Conservation (phyloP, 2,113 vertebrate genomes). For the Sarotherodon lohbergeri region DNA sequence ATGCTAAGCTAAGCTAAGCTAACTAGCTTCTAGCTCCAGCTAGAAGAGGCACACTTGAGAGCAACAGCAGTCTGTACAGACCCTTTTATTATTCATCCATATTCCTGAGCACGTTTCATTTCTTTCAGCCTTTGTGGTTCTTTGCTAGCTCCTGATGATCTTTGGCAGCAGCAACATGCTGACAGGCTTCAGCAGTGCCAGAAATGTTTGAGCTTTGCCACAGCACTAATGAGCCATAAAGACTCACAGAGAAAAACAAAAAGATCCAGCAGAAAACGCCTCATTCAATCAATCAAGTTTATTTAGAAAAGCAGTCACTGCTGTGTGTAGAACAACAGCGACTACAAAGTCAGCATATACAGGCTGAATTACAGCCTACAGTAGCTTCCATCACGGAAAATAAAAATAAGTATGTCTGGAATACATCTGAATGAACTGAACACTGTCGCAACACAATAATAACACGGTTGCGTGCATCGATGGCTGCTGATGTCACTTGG, state of each 20-base stretch:
- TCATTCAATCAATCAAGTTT: conserved; percentile 23
- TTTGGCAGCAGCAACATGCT: neutral
- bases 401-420: neutral
- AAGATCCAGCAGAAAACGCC: neutral
- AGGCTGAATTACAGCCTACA: neutral
- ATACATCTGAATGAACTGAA: neutral
- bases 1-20: neutral
- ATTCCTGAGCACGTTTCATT: neutral
- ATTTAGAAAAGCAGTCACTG: conserved; percentile 15
- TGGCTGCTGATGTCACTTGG: conserved; percentile 31
- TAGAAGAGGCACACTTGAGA: neutral
- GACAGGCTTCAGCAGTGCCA: neutral
- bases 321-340: neutral
- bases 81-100: neutral
- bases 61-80: neutral
- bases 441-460: neutral
- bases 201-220: conserved; percentile 9
- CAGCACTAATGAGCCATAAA: conserved; percentile 27
- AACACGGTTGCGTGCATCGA: neutral
- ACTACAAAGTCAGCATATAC: neutral
- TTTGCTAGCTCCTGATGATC: neutral
- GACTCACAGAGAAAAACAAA: neutral
- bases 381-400: neutral
- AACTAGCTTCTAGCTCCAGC: neutral
- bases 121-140: neutral